Evolutionary conservation across 2,113 vertebrate species (phyloP).

Genomic region (Myrmophylax atrothorax): DNA sequence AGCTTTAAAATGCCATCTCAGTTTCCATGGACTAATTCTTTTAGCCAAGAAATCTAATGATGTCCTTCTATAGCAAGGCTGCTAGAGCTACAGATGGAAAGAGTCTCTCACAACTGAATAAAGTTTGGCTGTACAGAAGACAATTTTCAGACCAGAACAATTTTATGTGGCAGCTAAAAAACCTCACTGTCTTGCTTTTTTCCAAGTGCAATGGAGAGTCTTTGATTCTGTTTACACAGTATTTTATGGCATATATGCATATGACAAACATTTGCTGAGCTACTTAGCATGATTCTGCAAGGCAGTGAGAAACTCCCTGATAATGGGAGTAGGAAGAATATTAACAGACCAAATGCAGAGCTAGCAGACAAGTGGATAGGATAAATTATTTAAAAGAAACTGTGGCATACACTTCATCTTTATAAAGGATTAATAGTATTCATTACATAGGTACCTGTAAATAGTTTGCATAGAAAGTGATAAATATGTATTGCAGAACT

Average conservation of each 20-base stretch:
- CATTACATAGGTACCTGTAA: background rate
- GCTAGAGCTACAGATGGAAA: background rate
- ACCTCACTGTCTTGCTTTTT: background rate
- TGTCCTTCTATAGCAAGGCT: background rate
- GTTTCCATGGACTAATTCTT: background rate
- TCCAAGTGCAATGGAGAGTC: background rate
- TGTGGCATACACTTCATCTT: background rate
- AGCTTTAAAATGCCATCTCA: slow-evolving; percentile 20
- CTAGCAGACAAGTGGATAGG: background rate
- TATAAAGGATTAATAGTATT: background rate
- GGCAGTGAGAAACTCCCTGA: background rate
- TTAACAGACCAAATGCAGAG: background rate
- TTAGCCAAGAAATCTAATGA: background rate
- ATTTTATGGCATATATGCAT: background rate
- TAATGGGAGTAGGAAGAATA: background rate
- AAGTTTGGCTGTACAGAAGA: background rate
- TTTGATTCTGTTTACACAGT: background rate
- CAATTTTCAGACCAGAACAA: background rate
- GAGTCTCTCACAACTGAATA: background rate
- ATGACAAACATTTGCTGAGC: background rate
- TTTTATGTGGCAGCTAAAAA: background rate
- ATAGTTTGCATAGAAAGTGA: background rate
- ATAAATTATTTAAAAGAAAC: background rate
- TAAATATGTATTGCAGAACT: background rate
- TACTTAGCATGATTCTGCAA: background rate